phyloP scores from a whole-genome alignment of 92 coral and sea anemone species.

The Hydrozoanthus gracilis region DNA sequence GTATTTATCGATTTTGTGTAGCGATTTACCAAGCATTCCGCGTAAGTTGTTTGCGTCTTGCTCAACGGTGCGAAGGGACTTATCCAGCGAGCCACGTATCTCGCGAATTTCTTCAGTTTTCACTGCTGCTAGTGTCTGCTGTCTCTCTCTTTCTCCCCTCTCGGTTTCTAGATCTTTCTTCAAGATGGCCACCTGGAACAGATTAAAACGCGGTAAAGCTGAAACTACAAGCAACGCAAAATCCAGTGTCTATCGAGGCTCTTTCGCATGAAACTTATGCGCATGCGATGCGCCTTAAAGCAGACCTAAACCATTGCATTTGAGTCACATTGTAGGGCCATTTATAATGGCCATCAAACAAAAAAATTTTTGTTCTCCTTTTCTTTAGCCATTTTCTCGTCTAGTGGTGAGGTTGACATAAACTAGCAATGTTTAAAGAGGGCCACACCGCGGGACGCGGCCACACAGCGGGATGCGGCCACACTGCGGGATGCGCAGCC shows the following conservation, averaged over 20 bases:
- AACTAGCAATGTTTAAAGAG: no score
- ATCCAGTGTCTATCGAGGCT: no score
- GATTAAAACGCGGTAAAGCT: background rate
- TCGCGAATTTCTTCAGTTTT: conserved; percentile 89
- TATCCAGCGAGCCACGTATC: conserved; percentile 84
- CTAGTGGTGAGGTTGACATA: no score
- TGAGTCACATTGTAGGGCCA: no score
- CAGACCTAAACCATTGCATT: background rate
- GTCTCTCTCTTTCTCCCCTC: conserved; percentile 64
- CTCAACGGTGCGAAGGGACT: conserved; percentile 81
- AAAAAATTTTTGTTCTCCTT: no score
- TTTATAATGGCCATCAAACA: no score
- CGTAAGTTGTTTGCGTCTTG: conserved; percentile 88
- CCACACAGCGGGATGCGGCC: no score
- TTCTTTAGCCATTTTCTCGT: no score
- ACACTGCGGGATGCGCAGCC: no score
- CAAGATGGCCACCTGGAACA: conserved; percentile 65
- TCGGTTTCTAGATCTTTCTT: conserved; percentile 70
- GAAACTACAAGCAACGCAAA: background rate
- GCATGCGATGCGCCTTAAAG: background rate
- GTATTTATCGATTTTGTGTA: conserved; percentile 85
- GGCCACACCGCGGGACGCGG: no score
- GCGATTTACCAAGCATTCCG: conserved; percentile 91
- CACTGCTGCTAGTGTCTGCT: conserved; percentile 66
- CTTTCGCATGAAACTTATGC: no score